Evolutionary conservation across 2,797 vertebrate species (phyloP).

Genomic region (Muraenolepis orangiensis): DNA sequence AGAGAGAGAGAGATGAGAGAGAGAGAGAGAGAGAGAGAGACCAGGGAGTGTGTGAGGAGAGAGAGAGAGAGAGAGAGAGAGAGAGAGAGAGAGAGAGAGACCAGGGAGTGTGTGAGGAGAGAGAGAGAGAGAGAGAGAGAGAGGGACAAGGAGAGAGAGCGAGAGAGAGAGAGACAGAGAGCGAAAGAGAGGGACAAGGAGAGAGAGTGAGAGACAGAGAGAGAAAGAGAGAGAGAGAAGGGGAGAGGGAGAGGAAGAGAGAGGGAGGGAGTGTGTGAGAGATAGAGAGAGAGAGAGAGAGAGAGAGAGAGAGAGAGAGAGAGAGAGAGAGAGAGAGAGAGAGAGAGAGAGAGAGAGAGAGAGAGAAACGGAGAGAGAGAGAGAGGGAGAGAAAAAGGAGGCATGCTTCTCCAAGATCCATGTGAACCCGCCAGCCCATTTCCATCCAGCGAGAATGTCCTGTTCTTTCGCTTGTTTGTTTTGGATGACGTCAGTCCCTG

Average conservation of each 20-base stretch:
- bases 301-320: too few species aligned
- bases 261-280: too few species aligned
- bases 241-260: constrained; percentile 32
- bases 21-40: too few species aligned
- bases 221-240: not conserved
- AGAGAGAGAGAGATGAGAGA: too few species aligned
- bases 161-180: too few species aligned
- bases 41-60: too few species aligned
- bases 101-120: too few species aligned
- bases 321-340: not conserved
- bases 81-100: not conserved
- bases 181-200: not conserved
- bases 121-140: constrained; percentile 47
- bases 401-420: constrained; percentile 45
- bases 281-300: too few species aligned
- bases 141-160: constrained; percentile 14
- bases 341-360: not conserved
- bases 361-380: constrained; percentile 21
- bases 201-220: not conserved
- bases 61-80: not conserved
- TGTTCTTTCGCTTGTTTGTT: constrained; percentile 71
- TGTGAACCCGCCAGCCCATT: constrained; percentile 55
- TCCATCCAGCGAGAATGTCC: constrained; percentile 67
- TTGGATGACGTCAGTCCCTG: constrained; percentile 62
- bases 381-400: constrained; percentile 45